Evolutionary conservation across 1,140 invertebrate genomes (phyloP).

Genomic region (Cyclargus thomasi): DNA sequence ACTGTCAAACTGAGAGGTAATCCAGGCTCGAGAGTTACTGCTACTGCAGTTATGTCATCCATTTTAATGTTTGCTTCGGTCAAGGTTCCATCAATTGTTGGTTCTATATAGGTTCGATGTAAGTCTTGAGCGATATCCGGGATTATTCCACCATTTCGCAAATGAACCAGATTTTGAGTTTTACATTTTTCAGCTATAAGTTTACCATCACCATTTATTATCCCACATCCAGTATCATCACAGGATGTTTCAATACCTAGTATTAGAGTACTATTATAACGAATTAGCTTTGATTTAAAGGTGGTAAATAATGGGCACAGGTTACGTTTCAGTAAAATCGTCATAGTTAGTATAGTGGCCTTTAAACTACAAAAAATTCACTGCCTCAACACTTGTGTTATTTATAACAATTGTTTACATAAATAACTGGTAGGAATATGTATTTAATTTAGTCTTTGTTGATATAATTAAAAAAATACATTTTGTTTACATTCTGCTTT

Average conservation of each 20-base stretch:
- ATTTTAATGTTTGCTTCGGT: constrained; percentile 79
- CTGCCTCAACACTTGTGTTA: too few relatives aligned
- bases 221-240: constrained; percentile 96
- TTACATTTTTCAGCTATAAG: constrained; percentile 86
- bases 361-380: too few relatives aligned
- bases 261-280: constrained; percentile 2
- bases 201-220: constrained; percentile 84
- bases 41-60: constrained; percentile 89
- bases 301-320: background rate
- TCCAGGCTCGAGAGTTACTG: constrained; percentile 92
- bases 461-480: too few relatives aligned
- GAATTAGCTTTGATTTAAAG: background rate
- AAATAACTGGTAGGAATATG: too few relatives aligned
- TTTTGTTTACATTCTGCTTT: too few relatives aligned
- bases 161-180: constrained; percentile 86
- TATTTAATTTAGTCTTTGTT: too few relatives aligned
- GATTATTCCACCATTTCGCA: constrained; percentile 93
- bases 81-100: constrained; percentile 83
- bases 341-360: background rate
- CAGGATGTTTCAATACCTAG: constrained; percentile 97
- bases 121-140: constrained; percentile 89
- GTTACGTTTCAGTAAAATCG: background rate
- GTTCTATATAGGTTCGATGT: constrained; percentile 86
- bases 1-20: constrained; percentile 86
- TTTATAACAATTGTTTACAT: too few relatives aligned